These are phyloP conservation scores for Rhopalosiphum padi DNA, from an alignment of 1,140 invertebrate genomes.

Conservation along the genomic window DNA sequence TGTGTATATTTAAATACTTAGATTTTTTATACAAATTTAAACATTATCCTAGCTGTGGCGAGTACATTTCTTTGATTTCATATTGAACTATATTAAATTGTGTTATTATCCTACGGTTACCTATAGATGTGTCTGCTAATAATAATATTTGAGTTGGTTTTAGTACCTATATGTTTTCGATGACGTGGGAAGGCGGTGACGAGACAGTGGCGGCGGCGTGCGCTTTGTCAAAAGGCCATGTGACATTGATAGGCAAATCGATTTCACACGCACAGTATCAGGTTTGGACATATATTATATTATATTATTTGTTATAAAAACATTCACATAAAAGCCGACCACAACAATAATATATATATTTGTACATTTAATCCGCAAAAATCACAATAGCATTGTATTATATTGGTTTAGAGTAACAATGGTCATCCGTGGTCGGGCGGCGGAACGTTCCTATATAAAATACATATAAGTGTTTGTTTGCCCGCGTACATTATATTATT, in stretches of 20 bases:
- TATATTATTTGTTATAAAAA: slow-evolving; percentile 30
- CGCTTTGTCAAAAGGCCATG: neutral
- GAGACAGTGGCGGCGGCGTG: neutral
- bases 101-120: neutral
- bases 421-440: neutral
- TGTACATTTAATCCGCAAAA: slow-evolving; percentile 18
- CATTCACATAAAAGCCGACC: slow-evolving; percentile 38
- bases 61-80: too few relatives aligned
- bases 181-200: neutral
- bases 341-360: neutral
- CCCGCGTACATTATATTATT: neutral
- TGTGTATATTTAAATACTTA: too few relatives aligned
- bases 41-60: too few relatives aligned
- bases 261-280: slow-evolving; percentile 39
- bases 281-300: neutral
- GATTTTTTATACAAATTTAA: too few relatives aligned
- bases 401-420: slow-evolving; percentile 22
- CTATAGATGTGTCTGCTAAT: neutral
- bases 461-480: slow-evolving; percentile 45
- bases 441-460: neutral
- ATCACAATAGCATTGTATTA: neutral
- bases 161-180: neutral
- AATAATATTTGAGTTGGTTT: neutral
- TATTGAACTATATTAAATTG: neutral
- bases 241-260: slow-evolving; percentile 46